phyloP scores from a whole-genome alignment of 2,888 invertebrate species.

The Bombylius major region DNA sequence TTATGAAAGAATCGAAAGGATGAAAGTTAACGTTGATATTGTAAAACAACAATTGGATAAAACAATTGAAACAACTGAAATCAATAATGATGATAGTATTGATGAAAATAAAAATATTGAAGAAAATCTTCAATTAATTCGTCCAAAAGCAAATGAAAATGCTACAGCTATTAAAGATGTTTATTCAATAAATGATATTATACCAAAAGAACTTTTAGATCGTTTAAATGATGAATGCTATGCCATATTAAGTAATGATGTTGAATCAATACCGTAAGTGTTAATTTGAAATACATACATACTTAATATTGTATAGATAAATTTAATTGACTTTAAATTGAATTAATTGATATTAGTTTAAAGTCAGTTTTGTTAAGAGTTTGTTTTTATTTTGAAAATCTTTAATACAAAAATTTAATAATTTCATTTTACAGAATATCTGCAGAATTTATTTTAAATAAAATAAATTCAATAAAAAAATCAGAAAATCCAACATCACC shows the following conservation, averaged over 20 bases:
- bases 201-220: conserved; percentile 23
- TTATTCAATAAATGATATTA: conserved; percentile 25
- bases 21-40: conserved; percentile 27
- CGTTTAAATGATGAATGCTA: conserved; percentile 30
- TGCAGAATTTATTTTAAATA: conserved; percentile 22
- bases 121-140: conserved; percentile 13
- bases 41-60: conserved; percentile 26
- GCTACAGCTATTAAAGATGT: conserved; percentile 24
- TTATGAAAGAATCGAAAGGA: conserved; percentile 23
- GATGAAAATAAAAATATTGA: conserved; percentile 10
- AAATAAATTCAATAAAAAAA: conserved; percentile 5
- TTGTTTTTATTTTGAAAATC: background rate
- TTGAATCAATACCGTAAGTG: conserved; percentile 28
- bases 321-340: too few relatives aligned
- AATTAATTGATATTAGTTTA: background rate
- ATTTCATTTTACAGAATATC: conserved; percentile 20
- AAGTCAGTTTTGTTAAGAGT: background rate
- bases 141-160: conserved; percentile 25
- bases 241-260: conserved; percentile 19
- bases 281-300: background rate
- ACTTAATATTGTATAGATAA: background rate
- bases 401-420: too few relatives aligned
- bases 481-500: conserved; percentile 2
- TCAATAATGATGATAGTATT: conserved; percentile 15
- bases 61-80: conserved; percentile 20